phyloP scores from a whole-genome alignment of 2,113 vertebrate species.

The Elachura formosa region DNA sequence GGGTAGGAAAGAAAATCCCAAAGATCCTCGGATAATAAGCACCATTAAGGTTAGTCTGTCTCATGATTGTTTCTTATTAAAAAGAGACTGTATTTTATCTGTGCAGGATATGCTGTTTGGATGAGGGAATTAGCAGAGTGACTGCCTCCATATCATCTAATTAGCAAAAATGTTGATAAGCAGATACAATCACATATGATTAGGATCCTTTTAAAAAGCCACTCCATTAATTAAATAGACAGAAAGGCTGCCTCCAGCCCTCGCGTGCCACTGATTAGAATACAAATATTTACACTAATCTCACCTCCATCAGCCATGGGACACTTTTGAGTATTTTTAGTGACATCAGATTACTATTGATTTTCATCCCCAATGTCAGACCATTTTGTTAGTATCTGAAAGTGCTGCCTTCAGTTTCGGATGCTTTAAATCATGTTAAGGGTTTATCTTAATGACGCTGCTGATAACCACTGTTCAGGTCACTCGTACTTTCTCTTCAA shows the following conservation, averaged over 20 bases:
- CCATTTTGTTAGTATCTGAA: constrained; percentile 73
- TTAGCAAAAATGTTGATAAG: constrained; percentile 83
- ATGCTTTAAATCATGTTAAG: constrained; percentile 75
- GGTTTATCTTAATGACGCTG: constrained; percentile 75
- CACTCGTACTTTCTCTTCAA: constrained; percentile 70
- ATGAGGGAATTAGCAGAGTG: constrained; percentile 78
- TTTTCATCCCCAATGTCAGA: constrained; percentile 69
- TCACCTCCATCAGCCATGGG: constrained; percentile 73
- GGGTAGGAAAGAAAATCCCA: constrained; percentile 45
- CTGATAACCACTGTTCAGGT: constrained; percentile 76
- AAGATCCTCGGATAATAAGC: constrained; percentile 70
- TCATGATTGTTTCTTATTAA: constrained; percentile 76
- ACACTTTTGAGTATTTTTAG: constrained; percentile 70
- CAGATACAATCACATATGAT: constrained; percentile 83
- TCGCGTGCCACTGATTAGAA: constrained; percentile 74
- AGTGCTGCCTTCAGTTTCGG: constrained; percentile 73
- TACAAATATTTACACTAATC: constrained; percentile 77
- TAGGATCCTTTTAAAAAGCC: constrained; percentile 86
- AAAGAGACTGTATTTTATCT: constrained; percentile 75
- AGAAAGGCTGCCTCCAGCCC: constrained; percentile 76
- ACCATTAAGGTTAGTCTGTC: constrained; percentile 74
- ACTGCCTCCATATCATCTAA: constrained; percentile 82
- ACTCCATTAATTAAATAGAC: constrained; percentile 86
- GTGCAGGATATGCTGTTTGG: constrained; percentile 76
- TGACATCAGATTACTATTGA: constrained; percentile 78